These are phyloP conservation scores for Oryzaephilus surinamensis DNA, from an alignment of 1,140 invertebrate species.

Conservation along the genomic window DNA sequence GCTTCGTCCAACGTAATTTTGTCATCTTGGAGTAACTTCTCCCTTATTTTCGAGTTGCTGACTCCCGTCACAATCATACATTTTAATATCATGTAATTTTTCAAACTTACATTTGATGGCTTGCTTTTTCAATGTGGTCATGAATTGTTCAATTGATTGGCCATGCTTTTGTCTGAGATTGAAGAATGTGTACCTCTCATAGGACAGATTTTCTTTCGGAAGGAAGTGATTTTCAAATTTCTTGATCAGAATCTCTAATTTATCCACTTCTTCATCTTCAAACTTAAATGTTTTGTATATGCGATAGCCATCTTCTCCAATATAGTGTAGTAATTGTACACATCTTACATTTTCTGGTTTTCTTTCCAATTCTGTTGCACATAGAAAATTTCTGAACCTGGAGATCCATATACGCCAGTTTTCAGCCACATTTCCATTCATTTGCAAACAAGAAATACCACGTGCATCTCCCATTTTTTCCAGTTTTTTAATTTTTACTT, in stretches of 20 bases:
- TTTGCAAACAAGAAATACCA: too few species aligned
- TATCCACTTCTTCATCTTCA: constrained; percentile 5
- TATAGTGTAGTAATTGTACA: constrained; percentile 7
- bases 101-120: constrained; percentile 13
- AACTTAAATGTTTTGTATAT: constrained; percentile 10
- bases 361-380: constrained; percentile 5
- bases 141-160: constrained; percentile 9
- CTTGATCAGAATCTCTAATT: constrained; percentile 6
- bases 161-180: constrained; percentile 5
- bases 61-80: constrained; percentile 13
- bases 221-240: constrained; percentile 12
- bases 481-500: too few species aligned
- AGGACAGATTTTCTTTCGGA: constrained; percentile 11
- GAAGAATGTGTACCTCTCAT: constrained; percentile 12
- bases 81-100: constrained; percentile 10
- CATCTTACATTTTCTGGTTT: constrained; percentile 1
- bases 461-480: too few species aligned
- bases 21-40: constrained; percentile 20
- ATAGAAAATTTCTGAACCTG: constrained; percentile 8
- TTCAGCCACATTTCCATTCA: not conserved
- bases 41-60: constrained; percentile 14
- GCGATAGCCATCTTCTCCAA: constrained; percentile 5
- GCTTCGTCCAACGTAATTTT: constrained; percentile 20
- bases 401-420: constrained; percentile 6
- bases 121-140: constrained; percentile 10